Percentiles rank a stretch among this genome's conserved stretches.
phyloP scores from a whole-genome alignment of 2,888 invertebrate species.

The Leucania comma region DNA sequence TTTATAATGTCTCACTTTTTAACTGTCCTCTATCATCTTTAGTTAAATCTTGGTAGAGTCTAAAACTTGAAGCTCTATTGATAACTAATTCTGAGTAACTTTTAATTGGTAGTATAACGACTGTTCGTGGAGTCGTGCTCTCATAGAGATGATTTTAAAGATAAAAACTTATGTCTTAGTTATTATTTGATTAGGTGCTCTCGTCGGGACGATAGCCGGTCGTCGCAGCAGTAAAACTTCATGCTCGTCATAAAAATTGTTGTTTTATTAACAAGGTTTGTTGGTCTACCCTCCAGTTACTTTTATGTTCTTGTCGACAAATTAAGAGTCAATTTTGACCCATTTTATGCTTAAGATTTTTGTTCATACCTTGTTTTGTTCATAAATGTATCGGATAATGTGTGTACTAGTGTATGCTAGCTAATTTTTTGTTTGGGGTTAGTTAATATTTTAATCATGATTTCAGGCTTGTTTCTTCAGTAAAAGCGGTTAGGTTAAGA shows the following conservation, averaged over 20 bases:
- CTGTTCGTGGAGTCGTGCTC: slow-evolving; percentile 41
- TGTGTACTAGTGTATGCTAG: too few relatives aligned
- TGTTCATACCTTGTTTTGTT: background rate
- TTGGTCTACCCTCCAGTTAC: slow-evolving; percentile 35
- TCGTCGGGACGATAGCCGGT: slow-evolving; percentile 36
- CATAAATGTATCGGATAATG: background rate
- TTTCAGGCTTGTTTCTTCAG: too few relatives aligned
- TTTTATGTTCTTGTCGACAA: slow-evolving; percentile 29
- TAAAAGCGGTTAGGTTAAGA: too few relatives aligned
- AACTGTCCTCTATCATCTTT: slow-evolving; percentile 58
- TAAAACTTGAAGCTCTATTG: slow-evolving; percentile 40
- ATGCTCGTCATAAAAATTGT: slow-evolving; percentile 63
- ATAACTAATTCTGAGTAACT: slow-evolving; percentile 61
- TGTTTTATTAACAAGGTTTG: slow-evolving; percentile 56
- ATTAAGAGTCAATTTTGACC: slow-evolving; percentile 23
- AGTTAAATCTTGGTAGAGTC: slow-evolving; percentile 16
- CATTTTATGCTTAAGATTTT: background rate
- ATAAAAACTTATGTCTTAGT: slow-evolving; percentile 61
- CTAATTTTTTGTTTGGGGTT: too few relatives aligned
- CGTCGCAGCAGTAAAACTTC: slow-evolving; percentile 55
- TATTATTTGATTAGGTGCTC: slow-evolving; percentile 61
- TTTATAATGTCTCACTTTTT: slow-evolving; percentile 59
- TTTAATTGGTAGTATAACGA: slow-evolving; percentile 62
- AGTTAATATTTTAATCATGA: too few relatives aligned
- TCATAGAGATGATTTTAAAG: slow-evolving; percentile 52